Conservation (phyloP, 2,797 vertebrate genomes). For the Falco berigora region DNA sequence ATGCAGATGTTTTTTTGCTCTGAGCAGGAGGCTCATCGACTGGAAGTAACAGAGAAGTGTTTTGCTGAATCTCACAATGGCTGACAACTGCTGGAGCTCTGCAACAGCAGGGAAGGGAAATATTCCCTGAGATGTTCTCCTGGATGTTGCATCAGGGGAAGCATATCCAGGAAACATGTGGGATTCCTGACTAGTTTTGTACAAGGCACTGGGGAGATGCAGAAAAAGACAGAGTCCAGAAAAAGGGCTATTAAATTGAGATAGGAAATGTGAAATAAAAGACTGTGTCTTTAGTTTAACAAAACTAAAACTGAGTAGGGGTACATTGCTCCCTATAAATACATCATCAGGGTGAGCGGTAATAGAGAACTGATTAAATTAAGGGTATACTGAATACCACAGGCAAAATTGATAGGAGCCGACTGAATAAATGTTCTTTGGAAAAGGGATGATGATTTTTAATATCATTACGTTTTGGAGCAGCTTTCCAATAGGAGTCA, state of each 20-base stretch:
- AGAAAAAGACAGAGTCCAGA: conserved; percentile 5
- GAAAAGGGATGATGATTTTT: conserved; percentile 2
- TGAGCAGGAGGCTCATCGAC: conserved; percentile 5
- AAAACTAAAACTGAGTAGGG: background rate
- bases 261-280: background rate
- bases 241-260: background rate
- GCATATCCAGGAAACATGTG: conserved; percentile 52
- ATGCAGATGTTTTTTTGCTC: conserved; percentile 43
- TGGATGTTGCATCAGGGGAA: conserved; percentile 61
- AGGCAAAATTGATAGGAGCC: background rate
- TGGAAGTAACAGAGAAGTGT: conserved; percentile 37
- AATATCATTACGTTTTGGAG: conserved; percentile 3
- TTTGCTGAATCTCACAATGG: conserved; percentile 33
- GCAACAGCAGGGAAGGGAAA: conserved; percentile 14
- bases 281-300: background rate
- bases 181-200: conserved; percentile 43
- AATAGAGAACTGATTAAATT: background rate
- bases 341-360: background rate
- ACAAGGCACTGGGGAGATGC: conserved; percentile 50
- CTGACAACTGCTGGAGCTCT: conserved; percentile 8
- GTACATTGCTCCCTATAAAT: background rate
- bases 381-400: background rate
- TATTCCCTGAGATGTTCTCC: conserved; percentile 21
- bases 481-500: conserved; percentile 8
- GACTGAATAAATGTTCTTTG: background rate